A percentile compares a stretch with the other conserved stretches of the same genome.
phyloP scores from a whole-genome alignment of 2,113 vertebrate genomes.

The Ovis aries region ARS-UI_Ramb_v3.0 NC_056069.1:54691501-54692000 shows the following conservation, averaged over 20 bases:
- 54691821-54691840: neutral
- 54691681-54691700: neutral
- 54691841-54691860: neutral
- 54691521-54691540: neutral
- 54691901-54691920: neutral
- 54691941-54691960: neutral
- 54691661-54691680: neutral
- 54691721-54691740: neutral
- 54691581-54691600: neutral
- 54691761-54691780: neutral
- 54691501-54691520: neutral
- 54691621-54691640: neutral
- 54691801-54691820: neutral
- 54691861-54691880: neutral
- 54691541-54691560: neutral
- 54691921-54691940: neutral
- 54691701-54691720: neutral
- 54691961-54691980: neutral
- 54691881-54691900: neutral
- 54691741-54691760: neutral
- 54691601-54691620: accelerated
- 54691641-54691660: neutral
- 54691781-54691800: neutral
- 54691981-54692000: neutral
- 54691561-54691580: neutral